These are phyloP conservation scores for Cantharis rustica DNA, from an alignment of 2,888 invertebrate genomes.

Conservation along the genomic window DNA sequence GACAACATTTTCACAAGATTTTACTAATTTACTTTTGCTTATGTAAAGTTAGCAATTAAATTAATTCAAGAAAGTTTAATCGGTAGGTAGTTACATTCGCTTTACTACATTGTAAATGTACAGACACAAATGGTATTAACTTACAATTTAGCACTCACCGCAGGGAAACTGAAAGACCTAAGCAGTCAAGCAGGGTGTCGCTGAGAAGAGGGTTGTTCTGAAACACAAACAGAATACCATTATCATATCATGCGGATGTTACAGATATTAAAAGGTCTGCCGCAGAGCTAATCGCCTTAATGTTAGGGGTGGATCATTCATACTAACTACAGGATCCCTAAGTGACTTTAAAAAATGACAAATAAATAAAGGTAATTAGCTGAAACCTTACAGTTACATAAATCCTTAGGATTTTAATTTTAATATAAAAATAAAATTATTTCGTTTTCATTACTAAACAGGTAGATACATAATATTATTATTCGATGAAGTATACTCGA, in stretches of 20 bases:
- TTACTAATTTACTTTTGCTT: background rate
- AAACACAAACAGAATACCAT: constrained; percentile 50
- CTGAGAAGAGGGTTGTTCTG: constrained; percentile 34
- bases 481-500: background rate
- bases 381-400: constrained; percentile 2
- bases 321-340: constrained; percentile 37
- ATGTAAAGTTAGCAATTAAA: background rate
- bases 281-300: constrained; percentile 54
- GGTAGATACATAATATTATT: background rate
- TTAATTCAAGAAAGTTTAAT: constrained; percentile 5
- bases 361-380: constrained; percentile 27
- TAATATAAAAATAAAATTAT: background rate
- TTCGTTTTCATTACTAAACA: background rate
- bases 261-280: constrained; percentile 56
- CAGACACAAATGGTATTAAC: constrained; percentile 24
- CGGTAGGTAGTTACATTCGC: constrained; percentile 7
- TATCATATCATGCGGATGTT: constrained; percentile 54
- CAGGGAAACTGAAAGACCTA: constrained; percentile 22
- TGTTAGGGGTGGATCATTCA: constrained; percentile 50
- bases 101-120: constrained; percentile 18
- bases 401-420: constrained; percentile 1
- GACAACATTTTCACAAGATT: background rate
- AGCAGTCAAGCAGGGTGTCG: constrained; percentile 37
- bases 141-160: constrained; percentile 27
- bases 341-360: constrained; percentile 29